Evolutionary conservation across 2,888 invertebrate genomes (phyloP).

Genomic region (Ochropleura leucogaster): DNA sequence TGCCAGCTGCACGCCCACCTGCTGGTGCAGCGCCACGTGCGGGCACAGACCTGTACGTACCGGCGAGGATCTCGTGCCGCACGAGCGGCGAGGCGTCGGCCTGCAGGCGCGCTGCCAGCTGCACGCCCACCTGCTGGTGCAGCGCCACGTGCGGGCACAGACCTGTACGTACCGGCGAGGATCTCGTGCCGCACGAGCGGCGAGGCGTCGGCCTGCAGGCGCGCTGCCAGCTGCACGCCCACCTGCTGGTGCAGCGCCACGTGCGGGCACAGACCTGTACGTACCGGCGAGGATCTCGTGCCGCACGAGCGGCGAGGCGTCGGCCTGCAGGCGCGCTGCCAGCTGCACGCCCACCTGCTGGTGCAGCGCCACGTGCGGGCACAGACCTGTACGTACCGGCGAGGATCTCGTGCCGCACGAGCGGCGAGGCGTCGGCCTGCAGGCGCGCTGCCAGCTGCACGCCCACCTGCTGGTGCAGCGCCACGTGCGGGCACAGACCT

Average conservation of each 20-base stretch:
- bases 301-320: conserved; percentile 97
- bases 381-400: conserved; percentile 91
- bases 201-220: no score
- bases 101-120: no score
- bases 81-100: conserved; percentile 89
- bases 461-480: conserved; percentile 97
- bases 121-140: no score
- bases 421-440: conserved; percentile 95
- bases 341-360: conserved; percentile 97
- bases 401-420: conserved; percentile 96
- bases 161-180: conserved; percentile 91
- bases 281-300: conserved; percentile 96
- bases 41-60: conserved; percentile 82
- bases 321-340: conserved; percentile 93
- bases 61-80: conserved; percentile 96
- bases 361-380: conserved; percentile 92
- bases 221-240: no score
- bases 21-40: no score
- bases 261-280: no score
- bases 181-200: conserved; percentile 93
- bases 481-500: conserved; percentile 69
- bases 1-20: no score
- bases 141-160: no score
- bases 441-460: conserved; percentile 95
- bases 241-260: no score